Evolutionary conservation across 2,797 vertebrate genomes (phyloP), one percentile per base, ranked within the genome.

Genomic region (Crax fasciolata): DNA sequence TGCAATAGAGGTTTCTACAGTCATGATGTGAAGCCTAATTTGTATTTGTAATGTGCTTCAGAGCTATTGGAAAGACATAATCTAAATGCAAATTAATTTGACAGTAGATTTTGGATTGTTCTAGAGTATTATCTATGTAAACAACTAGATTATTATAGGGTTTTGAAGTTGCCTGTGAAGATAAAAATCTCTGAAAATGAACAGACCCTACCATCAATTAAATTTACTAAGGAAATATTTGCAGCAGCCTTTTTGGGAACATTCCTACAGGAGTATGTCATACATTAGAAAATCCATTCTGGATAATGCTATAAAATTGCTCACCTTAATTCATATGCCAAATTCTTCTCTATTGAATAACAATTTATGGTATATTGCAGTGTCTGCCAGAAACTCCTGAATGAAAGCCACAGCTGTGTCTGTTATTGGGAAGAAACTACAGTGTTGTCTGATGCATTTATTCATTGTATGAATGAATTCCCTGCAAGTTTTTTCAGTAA

Each of bases 291-390:
- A 97, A 95, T 90, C 84, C 91, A 87, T 96, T 96, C 94, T 97
- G 94, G 80, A 94, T 91, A 95, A 92, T 21, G 30, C 78, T 86
- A 67, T 94, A 94, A 97, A 94, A 97, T 94, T 87, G 65, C 72
- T 95, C 96, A 97, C 96, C 97, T 98, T 93, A 78, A 86, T 88
- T 90, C 93, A 46, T 17, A 94, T 30, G 96, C 96, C 97, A 97
- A 97, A 92, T 95, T 84, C 89, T 94, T 93, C 89, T 96, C 91
- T 94, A 94, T 79, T 96, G 95, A 97, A 82, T 95, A 97, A 71
- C 85, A 93, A 87, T 90, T 93, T 95, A 95, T 85, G 62, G 75
- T 89, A 86, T 88, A 90, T 12, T 82, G 48, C 62, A 67, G 70
- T 13, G 51, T 54, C 88, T 97, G 96, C 93, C 91, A 97, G 95